Percentiles rank a stretch among this genome's conserved stretches.
These are phyloP conservation scores for Diadema setosum DNA, from an alignment of 35 echinoderm and acorn worm species.

Conservation along the genomic window DNA sequence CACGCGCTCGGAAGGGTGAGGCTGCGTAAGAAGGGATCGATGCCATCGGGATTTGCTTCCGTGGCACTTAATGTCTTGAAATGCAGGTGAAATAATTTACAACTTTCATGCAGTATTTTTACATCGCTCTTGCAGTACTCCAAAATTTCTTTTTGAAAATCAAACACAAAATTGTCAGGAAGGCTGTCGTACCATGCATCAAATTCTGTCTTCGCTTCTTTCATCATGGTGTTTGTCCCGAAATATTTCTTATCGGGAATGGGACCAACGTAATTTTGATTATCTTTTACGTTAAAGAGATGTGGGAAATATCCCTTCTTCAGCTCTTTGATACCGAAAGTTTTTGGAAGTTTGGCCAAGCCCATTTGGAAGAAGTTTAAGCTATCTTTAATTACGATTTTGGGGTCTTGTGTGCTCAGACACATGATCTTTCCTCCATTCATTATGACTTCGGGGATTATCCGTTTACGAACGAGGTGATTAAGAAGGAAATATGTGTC, in stretches of 20 bases:
- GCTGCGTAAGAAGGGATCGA: slow-evolving; percentile 16
- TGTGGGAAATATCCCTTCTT: slow-evolving; percentile 65
- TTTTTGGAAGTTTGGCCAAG: slow-evolving; percentile 21
- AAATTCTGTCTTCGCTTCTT: neutral
- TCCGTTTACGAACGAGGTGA: neutral
- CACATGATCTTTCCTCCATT: slow-evolving; percentile 37
- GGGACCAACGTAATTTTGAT: slow-evolving; percentile 17
- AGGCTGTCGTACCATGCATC: slow-evolving; percentile 8
- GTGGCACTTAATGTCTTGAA: neutral
- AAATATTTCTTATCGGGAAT: neutral
- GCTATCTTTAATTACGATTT: slow-evolving; percentile 21
- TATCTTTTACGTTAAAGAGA: neutral
- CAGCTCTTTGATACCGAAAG: slow-evolving; percentile 32
- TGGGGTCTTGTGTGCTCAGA: neutral
- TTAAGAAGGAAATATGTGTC: slow-evolving; percentile 44
- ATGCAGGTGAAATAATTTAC: slow-evolving; percentile 5
- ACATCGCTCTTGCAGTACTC: slow-evolving; percentile 33
- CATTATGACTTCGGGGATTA: slow-evolving; percentile 19
- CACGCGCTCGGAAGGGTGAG: slow-evolving; percentile 52
- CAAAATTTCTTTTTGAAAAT: slow-evolving; percentile 9
- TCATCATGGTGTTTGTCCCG: slow-evolving; percentile 18
- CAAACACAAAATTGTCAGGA: neutral
- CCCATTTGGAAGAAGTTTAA: slow-evolving; percentile 57
- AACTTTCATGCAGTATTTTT: slow-evolving; percentile 38
- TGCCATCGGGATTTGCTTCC: neutral